phyloP scores from a whole-genome alignment of 1,140 invertebrate genomes.

The Hylyphantes graminicola region DNA sequence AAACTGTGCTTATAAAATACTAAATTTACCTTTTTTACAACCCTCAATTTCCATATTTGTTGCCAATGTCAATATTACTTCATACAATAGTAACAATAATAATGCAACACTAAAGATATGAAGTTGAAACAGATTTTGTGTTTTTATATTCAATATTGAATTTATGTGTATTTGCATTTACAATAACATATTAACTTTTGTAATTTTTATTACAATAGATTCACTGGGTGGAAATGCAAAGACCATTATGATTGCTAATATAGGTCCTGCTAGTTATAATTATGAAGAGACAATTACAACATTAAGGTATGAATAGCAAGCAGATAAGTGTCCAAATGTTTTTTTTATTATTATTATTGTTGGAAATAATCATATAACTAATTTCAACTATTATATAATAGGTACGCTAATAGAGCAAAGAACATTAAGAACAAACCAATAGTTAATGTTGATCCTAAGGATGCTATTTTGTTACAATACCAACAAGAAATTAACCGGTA shows the following conservation, averaged over 20 bases:
- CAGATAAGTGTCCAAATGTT: neutral
- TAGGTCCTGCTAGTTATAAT: conserved; percentile 95
- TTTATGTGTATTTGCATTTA: neutral
- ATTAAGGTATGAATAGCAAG: conserved; percentile 69
- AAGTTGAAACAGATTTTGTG: no score
- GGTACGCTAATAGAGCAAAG: conserved; percentile 94
- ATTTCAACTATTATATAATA: conserved; percentile 50
- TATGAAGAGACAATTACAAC: conserved; percentile 96
- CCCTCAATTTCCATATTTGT: no score
- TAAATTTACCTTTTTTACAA: no score
- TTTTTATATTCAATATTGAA: neutral
- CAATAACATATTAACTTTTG: neutral
- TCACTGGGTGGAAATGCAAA: conserved; percentile 95
- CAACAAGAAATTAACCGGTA: conserved; percentile 83
- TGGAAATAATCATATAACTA: neutral
- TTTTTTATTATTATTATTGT: neutral
- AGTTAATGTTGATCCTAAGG: conserved; percentile 96
- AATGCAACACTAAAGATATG: no score
- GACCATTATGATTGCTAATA: conserved; percentile 97
- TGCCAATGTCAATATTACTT: no score
- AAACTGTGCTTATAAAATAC: no score
- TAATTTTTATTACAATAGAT: conserved; percentile 71
- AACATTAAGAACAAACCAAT: conserved; percentile 95
- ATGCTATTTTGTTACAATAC: conserved; percentile 87
- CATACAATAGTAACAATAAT: no score